Evolutionary conservation across 2,888 invertebrate genomes (phyloP).

Genomic region (Nasonovia ribisnigri): DNA sequence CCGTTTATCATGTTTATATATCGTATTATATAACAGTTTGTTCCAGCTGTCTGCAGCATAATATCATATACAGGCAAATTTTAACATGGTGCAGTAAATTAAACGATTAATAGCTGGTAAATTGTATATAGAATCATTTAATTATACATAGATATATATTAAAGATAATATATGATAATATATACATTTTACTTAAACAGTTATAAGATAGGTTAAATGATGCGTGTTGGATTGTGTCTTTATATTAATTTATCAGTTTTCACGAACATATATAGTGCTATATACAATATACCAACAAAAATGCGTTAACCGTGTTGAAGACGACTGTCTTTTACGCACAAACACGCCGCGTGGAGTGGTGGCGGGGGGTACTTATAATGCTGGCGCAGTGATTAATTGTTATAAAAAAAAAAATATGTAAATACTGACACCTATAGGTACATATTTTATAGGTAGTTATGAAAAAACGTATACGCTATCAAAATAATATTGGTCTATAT

Average conservation of each 20-base stretch:
- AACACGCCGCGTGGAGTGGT: neutral
- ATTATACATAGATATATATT: constrained; percentile 3
- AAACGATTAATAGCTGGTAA: neutral
- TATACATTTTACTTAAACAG: too few species aligned
- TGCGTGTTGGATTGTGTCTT: neutral
- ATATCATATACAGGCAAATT: neutral
- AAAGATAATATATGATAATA: too few species aligned
- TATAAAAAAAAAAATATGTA: neutral
- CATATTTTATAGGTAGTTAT: neutral
- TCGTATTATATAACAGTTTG: neutral
- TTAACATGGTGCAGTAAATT: neutral
- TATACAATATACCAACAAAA: too few species aligned
- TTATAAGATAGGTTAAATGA: neutral
- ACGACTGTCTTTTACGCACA: neutral
- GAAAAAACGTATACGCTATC: neutral
- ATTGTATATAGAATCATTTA: neutral
- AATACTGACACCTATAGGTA: neutral
- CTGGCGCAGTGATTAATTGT: neutral
- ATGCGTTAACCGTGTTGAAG: neutral
- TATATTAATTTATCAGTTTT: neutral
- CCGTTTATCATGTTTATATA: neutral
- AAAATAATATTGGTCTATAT: neutral
- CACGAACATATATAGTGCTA: too few species aligned
- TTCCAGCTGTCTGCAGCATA: neutral
- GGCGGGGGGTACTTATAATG: neutral